phyloP scores from a whole-genome alignment of 2,113 vertebrate genomes.

The Sterrhoptilus dennistouni region DNA sequence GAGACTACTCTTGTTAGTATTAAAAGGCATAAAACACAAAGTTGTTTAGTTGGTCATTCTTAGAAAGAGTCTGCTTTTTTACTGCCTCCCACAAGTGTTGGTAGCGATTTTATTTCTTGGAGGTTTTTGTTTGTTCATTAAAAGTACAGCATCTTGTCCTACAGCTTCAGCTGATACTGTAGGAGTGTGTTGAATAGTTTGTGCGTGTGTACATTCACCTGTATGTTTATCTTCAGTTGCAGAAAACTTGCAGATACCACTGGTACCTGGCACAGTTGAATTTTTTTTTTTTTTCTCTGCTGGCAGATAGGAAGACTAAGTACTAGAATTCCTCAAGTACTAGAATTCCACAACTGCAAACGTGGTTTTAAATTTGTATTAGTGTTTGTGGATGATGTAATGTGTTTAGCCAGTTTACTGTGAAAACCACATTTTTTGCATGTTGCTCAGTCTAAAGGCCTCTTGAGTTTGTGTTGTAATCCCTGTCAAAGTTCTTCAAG shows the following conservation, averaged over 20 bases:
- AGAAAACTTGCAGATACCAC: not conserved
- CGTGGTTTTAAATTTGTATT: not conserved
- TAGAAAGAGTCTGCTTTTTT: not conserved
- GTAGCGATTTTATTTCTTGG: not conserved
- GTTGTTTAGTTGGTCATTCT: not conserved
- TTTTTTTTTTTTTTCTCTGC: not conserved
- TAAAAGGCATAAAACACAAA: not conserved
- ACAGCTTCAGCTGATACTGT: not conserved
- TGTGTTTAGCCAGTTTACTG: not conserved
- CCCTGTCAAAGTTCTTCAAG: not conserved
- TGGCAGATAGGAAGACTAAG: not conserved
- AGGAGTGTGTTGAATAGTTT: not conserved
- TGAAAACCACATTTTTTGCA: not conserved
- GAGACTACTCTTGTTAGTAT: not conserved
- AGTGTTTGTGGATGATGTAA: not conserved
- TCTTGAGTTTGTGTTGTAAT: not conserved
- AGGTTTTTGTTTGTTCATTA: not conserved
- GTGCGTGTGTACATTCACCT: not conserved
- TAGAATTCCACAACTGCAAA: not conserved
- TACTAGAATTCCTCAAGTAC: not conserved
- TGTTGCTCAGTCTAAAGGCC: not conserved
- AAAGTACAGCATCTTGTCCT: not conserved
- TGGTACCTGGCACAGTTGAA: not conserved
- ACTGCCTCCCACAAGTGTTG: accelerated
- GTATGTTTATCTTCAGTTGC: not conserved